Evolutionary conservation across 2,113 vertebrate genomes (phyloP).

Genomic region (Xenus cinereus): DNA sequence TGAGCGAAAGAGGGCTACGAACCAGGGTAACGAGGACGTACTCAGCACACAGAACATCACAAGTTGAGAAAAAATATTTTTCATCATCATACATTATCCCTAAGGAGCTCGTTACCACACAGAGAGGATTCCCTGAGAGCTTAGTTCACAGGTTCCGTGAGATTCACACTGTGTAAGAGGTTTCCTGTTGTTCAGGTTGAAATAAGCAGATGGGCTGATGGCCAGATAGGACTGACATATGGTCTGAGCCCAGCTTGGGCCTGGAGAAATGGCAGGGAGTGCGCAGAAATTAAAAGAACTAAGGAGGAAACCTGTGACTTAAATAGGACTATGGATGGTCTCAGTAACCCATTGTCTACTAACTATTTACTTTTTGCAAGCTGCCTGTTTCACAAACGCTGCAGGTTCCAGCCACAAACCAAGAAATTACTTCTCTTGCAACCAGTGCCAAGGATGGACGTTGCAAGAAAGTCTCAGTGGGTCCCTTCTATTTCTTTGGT

Average conservation of each 20-base stretch:
- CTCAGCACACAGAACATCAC: neutral
- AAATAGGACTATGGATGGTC: neutral
- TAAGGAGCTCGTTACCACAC: too few relatives aligned
- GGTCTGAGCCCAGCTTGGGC: neutral
- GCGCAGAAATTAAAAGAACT: neutral
- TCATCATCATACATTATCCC: neutral
- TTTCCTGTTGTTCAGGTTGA: neutral
- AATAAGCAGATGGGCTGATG: neutral
- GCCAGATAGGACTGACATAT: neutral
- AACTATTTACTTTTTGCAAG: neutral
- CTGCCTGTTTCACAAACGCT: neutral
- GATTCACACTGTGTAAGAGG: neutral
- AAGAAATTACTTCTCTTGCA: neutral
- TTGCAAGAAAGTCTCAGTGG: neutral
- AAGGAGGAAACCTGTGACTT: neutral
- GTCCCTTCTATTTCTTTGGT: neutral
- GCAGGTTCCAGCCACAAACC: neutral
- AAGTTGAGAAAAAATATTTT: neutral
- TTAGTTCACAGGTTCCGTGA: neutral
- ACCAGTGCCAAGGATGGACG: neutral
- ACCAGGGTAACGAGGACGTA: neutral
- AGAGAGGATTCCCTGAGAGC: neutral
- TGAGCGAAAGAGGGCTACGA: neutral
- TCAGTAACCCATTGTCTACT: neutral
- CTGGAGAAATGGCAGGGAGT: neutral